Conservation (phyloP, 2,888 invertebrate genomes). For the Trisateles emortualis region DNA sequence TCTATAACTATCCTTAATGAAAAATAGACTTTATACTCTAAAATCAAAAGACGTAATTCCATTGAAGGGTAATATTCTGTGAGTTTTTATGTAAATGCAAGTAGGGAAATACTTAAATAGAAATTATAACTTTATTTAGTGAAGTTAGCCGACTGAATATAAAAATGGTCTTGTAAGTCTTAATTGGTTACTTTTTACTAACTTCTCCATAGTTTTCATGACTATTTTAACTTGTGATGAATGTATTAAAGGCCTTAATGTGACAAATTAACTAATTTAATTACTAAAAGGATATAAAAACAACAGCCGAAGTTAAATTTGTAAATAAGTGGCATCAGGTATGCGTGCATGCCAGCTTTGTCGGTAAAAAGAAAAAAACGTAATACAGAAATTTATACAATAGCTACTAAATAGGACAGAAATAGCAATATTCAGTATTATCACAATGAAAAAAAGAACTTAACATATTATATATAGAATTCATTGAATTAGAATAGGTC, state of each 20-base stretch:
- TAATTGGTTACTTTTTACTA: constrained; percentile 12
- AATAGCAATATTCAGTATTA: no score
- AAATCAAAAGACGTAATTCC: not conserved
- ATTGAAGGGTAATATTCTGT: not conserved
- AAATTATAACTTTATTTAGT: constrained; percentile 31
- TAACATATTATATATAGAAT: no score
- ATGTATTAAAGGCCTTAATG: not conserved
- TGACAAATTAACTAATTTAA: not conserved
- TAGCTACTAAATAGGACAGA: no score
- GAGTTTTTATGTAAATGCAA: constrained; percentile 30
- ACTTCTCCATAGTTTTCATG: not conserved
- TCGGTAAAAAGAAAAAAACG: no score
- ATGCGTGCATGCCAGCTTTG: no score
- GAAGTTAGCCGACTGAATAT: constrained; percentile 23
- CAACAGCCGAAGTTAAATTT: no score
- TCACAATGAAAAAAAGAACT: no score
- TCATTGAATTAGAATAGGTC: no score
- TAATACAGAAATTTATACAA: no score
- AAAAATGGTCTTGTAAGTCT: constrained; percentile 1
- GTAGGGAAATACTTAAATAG: constrained; percentile 29
- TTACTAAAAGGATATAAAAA: not conserved
- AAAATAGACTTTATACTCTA: not conserved
- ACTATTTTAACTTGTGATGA: not conserved
- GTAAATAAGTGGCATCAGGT: no score
- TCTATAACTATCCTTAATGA: constrained; percentile 16